phyloP scores from a whole-genome alignment of 2,888 invertebrate genomes.

The Sclerodermus sp. region DNA sequence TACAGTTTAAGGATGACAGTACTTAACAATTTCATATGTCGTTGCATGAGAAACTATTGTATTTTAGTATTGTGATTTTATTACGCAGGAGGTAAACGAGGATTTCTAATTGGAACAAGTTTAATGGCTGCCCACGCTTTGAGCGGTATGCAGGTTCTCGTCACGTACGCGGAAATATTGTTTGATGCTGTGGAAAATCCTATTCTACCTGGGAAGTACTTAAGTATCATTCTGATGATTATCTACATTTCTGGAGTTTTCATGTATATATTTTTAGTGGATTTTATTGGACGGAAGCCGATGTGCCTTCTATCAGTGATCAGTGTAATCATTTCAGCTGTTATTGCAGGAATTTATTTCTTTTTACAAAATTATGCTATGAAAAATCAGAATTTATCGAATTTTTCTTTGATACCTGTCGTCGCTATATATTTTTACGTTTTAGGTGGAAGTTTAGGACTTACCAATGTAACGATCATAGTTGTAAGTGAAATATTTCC shows the following conservation, averaged over 20 bases:
- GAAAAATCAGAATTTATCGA: background rate
- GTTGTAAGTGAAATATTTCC: constrained; percentile 13
- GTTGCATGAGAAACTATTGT: background rate
- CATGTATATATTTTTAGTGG: background rate
- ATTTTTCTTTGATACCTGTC: background rate
- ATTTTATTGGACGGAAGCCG: constrained; percentile 1
- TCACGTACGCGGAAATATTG: constrained; percentile 11
- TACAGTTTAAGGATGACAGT: too few species aligned
- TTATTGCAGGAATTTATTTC: constrained; percentile 7
- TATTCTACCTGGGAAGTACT: background rate
- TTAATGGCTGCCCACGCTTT: constrained; percentile 5
- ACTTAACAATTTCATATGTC: background rate
- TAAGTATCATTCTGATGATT: constrained; percentile 9
- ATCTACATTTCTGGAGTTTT: background rate
- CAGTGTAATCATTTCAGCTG: background rate
- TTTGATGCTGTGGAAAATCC: constrained; percentile 7
- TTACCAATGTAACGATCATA: background rate
- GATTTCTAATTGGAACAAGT: constrained; percentile 6
- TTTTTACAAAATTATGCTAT: background rate
- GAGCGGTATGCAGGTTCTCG: constrained; percentile 1
- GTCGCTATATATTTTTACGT: background rate
- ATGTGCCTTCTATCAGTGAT: background rate
- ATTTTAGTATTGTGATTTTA: background rate
- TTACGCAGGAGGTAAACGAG: constrained; percentile 1
- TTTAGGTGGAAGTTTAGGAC: background rate